phyloP scores from a whole-genome alignment of 2,797 vertebrate species.

The Prionace glauca region DNA sequence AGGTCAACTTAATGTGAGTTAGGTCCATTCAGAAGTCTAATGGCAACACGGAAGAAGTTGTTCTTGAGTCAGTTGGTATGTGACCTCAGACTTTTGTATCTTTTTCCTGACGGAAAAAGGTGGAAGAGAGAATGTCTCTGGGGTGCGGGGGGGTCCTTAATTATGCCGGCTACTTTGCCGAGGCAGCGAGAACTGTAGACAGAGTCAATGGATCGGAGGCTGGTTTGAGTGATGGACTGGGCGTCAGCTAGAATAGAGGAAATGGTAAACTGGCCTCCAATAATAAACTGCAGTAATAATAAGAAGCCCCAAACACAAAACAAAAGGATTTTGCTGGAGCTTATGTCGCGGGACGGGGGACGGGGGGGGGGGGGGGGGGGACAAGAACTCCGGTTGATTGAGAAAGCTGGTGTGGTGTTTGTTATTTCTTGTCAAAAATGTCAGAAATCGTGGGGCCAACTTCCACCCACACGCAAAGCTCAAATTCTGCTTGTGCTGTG shows the following conservation, averaged over 20 bases:
- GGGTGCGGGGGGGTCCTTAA: no score
- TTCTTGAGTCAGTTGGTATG: no score
- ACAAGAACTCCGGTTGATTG: neutral
- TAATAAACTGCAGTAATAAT: slow-evolving; percentile 8
- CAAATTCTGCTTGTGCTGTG: neutral
- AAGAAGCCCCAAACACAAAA: neutral
- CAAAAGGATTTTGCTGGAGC: neutral
- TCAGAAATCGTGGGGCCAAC: slow-evolving; percentile 27
- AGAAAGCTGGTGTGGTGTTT: slow-evolving; percentile 29
- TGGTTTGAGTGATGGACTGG: no score
- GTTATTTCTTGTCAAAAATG: slow-evolving; percentile 33
- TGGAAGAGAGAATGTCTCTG: no score
- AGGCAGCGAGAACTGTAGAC: no score
- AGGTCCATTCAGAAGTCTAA: no score
- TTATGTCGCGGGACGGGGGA: neutral
- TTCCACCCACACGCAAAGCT: slow-evolving; percentile 22
- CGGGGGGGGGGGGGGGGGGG: neutral
- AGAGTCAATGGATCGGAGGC: no score
- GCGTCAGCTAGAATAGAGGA: neutral
- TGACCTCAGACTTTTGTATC: no score
- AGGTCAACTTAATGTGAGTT: no score
- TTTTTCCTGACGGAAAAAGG: no score
- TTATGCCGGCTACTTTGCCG: no score
- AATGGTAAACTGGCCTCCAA: neutral
- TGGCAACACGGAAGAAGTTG: no score